These are phyloP conservation scores for Laspeyria flexula DNA, from an alignment of 2,888 invertebrate species.

Conservation along the genomic window DNA sequence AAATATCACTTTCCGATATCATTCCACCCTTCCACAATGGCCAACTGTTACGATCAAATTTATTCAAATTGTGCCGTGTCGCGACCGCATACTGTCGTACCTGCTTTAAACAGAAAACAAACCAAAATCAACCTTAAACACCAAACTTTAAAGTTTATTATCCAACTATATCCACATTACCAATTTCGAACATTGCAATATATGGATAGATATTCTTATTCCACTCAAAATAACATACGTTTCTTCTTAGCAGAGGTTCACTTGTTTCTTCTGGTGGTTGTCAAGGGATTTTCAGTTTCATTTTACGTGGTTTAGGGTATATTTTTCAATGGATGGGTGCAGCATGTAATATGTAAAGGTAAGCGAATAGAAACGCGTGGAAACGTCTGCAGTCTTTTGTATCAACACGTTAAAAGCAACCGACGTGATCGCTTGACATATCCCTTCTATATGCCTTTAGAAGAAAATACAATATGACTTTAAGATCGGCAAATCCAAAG, in stretches of 20 bases:
- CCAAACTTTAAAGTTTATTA: constrained; percentile 22
- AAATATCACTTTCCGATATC: constrained; percentile 77
- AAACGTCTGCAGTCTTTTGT: constrained; percentile 58
- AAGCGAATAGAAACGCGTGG: constrained; percentile 48
- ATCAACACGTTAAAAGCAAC: constrained; percentile 57
- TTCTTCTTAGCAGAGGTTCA: constrained; percentile 80
- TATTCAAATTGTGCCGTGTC: constrained; percentile 83
- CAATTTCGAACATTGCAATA: constrained; percentile 72
- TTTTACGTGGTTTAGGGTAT: constrained; percentile 10
- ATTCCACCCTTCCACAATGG: constrained; percentile 61
- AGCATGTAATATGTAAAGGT: constrained; percentile 47
- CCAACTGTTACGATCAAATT: constrained; percentile 71
- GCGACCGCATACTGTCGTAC: constrained; percentile 69
- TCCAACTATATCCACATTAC: constrained; percentile 31
- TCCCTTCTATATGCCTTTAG: background rate
- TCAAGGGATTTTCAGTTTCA: constrained; percentile 31
- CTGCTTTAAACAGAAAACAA: constrained; percentile 56
- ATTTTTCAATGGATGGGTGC: constrained; percentile 19
- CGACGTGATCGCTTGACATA: constrained; percentile 22
- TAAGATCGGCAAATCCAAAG: too few relatives aligned
- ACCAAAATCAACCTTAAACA: constrained; percentile 47
- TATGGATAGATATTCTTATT: constrained; percentile 82
- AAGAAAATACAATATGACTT: too few relatives aligned
- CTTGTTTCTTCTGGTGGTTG: constrained; percentile 33
- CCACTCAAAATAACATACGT: constrained; percentile 82